A percentile compares a stretch with the other conserved stretches of the same genome.
phyloP scores from a whole-genome alignment of 1,140 invertebrate genomes.

The Wasmannia auropunctata region DNA sequence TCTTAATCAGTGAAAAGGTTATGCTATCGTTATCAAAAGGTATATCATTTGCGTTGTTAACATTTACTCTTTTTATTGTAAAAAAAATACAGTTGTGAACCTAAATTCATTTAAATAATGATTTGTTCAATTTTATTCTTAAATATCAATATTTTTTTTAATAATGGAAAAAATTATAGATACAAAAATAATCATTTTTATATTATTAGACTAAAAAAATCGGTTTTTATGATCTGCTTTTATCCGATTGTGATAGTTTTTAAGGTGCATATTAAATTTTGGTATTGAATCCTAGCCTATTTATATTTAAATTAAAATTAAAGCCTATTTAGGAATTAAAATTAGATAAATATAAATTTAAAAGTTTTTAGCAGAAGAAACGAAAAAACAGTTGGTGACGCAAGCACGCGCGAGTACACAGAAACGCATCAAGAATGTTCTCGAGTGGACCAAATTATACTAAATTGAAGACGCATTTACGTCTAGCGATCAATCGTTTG shows the following conservation, averaged over 20 bases:
- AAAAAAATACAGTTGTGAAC: neutral
- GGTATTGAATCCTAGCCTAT: neutral
- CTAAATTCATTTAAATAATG: no score
- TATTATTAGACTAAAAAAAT: neutral
- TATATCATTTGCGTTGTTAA: no score
- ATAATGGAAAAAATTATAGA: neutral
- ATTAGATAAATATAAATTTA: neutral
- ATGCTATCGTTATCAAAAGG: no score
- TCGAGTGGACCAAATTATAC: slow-evolving; percentile 95
- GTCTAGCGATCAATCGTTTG: slow-evolving; percentile 95
- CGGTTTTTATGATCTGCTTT: neutral
- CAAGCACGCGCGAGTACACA: no score
- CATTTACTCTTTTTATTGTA: neutral
- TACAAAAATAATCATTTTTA: neutral
- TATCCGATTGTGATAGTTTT: neutral
- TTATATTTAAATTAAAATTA: neutral
- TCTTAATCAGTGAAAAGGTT: no score
- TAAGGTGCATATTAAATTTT: no score
- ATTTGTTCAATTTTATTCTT: no score
- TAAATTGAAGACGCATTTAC: slow-evolving; percentile 98
- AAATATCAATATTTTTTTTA: neutral
- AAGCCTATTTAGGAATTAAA: neutral
- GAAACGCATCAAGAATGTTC: slow-evolving; percentile 89
- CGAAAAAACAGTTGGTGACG: neutral
- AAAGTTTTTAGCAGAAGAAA: neutral